Evolutionary conservation across 2,888 invertebrate species (phyloP), one percentile per base, ranked within the genome.

Genomic region (Chloroclysta siterata): DNA sequence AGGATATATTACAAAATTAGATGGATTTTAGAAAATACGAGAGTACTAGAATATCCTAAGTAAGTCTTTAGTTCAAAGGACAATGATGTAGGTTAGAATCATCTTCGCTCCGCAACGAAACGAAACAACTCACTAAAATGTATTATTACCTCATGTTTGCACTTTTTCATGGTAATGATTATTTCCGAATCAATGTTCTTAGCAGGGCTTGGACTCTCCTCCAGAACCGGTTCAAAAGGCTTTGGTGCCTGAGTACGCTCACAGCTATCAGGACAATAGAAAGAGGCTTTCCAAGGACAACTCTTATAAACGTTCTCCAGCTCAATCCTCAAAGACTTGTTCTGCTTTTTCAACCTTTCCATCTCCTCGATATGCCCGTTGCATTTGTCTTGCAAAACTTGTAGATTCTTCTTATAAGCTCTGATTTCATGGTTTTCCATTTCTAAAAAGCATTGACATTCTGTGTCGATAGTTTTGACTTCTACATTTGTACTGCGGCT

Each of bases 111-210:
- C 6, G 33, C 33, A 33, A 8, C 6, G 33, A 6, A 3, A 33
- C 5, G 33, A 33, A 33, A 8, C 5, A 6, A 33, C 5, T 33
- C 3, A 8, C 1, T 8, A 33, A 33, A 44, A n/a, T 15, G 15
- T 42, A 22, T 8, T 2, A 60, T 46, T 14, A 90, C 90, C 81
- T 88, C 76, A 72, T 89, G 82, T 72, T 80, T 81, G 61, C 87
- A 87, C 60, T 88, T 88, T 71, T 89, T 89, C 80, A 93, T 82
- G 10, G 92, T 91, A 42, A 93, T 93, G 14, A 89, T 80, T 81
- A 91, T 87, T 83, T 92, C 92, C 0, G 92, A 92, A 65, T 90
- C 88, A 29, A 83, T 79, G 53, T 76, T 73, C 63, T 83, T 83
- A 0, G 74, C 59, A 42, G 68, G 47, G 58, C 68, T 57, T 15